A percentile compares a stretch with the other conserved stretches of the same genome.
phyloP scores from a whole-genome alignment of 2,113 vertebrate species.

The Stercorarius parasiticus region DNA sequence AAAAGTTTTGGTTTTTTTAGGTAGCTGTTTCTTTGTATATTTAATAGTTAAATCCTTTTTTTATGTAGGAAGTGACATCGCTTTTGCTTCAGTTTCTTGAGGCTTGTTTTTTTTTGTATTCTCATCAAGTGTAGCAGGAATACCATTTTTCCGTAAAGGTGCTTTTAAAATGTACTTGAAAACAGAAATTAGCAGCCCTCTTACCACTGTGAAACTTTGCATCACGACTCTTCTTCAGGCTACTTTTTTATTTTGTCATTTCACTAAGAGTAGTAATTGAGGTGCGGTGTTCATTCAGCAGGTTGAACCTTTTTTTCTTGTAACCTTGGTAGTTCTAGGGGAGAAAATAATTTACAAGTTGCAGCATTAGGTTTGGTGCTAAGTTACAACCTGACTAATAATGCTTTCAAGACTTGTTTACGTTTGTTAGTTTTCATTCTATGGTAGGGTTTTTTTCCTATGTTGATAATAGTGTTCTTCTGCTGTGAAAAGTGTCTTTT shows the following conservation, averaged over 20 bases:
- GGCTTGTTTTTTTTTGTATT: neutral
- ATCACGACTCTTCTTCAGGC: neutral
- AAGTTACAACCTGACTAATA: neutral
- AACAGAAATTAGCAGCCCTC: neutral
- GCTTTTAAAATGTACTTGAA: neutral
- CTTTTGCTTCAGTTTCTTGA: neutral
- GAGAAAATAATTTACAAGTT: neutral
- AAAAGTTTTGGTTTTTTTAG: neutral
- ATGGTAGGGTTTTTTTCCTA: fast-evolving
- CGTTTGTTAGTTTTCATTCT: neutral
- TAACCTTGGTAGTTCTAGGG: neutral
- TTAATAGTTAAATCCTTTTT: neutral
- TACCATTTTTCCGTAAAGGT: neutral
- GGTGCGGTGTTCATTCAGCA: neutral
- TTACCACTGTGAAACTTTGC: neutral
- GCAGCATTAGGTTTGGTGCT: neutral
- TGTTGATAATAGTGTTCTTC: neutral
- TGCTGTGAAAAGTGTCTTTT: neutral
- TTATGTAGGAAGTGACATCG: neutral
- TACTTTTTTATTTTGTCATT: neutral
- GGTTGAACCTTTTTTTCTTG: neutral
- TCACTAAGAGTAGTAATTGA: neutral
- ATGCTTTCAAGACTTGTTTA: neutral
- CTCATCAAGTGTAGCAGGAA: neutral
- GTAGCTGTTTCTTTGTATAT: neutral